Conservation (phyloP, 2,113 vertebrate species). For the Atractosteus spatula region DNA sequence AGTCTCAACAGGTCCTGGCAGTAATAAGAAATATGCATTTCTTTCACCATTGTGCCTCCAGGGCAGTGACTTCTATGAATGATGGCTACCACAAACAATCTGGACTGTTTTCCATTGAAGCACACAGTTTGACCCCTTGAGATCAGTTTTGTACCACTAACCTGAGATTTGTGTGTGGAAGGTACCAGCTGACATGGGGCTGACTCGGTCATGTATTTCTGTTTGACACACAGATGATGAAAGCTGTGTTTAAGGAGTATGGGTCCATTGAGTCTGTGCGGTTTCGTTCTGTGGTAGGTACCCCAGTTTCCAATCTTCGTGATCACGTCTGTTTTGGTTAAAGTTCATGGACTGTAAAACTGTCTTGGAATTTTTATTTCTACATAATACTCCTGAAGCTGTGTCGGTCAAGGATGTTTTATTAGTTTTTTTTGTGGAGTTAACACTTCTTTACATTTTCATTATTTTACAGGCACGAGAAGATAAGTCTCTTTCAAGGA, state of each 20-base stretch:
- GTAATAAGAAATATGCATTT: no score
- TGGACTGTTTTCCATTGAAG: not conserved
- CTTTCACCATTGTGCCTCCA: no score
- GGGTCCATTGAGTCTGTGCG: constrained; percentile 84
- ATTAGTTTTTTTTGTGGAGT: no score
- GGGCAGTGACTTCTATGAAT: no score
- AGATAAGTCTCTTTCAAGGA: constrained; percentile 76
- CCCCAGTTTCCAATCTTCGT: not conserved
- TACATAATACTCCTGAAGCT: no score
- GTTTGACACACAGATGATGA: constrained; percentile 68
- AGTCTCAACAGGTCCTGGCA: no score
- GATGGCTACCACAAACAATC: no score
- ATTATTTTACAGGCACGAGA: constrained; percentile 75
- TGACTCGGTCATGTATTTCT: not conserved
- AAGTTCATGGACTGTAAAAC: no score
- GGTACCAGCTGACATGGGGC: not conserved
- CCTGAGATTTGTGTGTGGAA: not conserved
- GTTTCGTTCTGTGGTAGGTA: constrained; percentile 87
- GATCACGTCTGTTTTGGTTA: no score
- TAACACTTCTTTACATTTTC: constrained; percentile 16
- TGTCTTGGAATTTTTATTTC: no score
- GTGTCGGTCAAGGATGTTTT: not conserved
- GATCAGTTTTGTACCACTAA: not conserved
- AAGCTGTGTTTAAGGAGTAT: constrained; percentile 74
- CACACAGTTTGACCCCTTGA: not conserved